Evolutionary conservation across 2,797 vertebrate genomes (phyloP).

Genomic region (Gymnocypris eckloni): DNA sequence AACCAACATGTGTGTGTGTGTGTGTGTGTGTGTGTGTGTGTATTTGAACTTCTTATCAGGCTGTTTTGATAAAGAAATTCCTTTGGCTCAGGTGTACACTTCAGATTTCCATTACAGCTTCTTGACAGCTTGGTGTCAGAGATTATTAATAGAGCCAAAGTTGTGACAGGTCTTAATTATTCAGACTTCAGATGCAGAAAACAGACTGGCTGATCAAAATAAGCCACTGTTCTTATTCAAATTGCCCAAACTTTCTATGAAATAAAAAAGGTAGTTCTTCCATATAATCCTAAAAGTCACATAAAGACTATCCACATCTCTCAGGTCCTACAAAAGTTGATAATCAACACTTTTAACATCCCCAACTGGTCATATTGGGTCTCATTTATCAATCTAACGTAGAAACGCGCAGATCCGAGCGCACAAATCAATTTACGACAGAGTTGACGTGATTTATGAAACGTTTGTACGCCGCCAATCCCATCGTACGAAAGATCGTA

Average conservation of each 20-base stretch:
- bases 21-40: too few species aligned
- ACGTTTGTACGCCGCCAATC: too few species aligned
- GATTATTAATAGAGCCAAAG: constrained; percentile 24
- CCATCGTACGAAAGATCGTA: too few species aligned
- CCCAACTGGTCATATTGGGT: background rate
- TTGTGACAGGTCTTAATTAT: constrained; percentile 50
- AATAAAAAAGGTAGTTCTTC: background rate
- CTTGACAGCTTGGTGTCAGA: constrained; percentile 14
- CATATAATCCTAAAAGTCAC: background rate
- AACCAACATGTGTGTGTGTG: too few species aligned
- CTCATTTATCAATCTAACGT: too few species aligned
- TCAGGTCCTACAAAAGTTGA: background rate
- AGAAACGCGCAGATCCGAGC: too few species aligned
- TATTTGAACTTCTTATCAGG: constrained; percentile 17
- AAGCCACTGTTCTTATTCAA: background rate
- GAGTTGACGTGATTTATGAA: too few species aligned
- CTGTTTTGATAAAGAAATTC: constrained; percentile 21
- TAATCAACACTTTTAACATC: background rate
- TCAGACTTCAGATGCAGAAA: constrained; percentile 34
- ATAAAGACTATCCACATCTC: background rate
- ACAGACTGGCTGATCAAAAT: constrained; percentile 13
- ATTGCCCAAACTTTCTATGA: background rate
- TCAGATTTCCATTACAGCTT: constrained; percentile 42
- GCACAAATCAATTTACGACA: too few species aligned
- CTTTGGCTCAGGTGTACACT: constrained; percentile 28